These are phyloP conservation scores for Sycobia sp. DNA, from an alignment of 1,140 invertebrate genomes.

Conservation along the genomic window DNA sequence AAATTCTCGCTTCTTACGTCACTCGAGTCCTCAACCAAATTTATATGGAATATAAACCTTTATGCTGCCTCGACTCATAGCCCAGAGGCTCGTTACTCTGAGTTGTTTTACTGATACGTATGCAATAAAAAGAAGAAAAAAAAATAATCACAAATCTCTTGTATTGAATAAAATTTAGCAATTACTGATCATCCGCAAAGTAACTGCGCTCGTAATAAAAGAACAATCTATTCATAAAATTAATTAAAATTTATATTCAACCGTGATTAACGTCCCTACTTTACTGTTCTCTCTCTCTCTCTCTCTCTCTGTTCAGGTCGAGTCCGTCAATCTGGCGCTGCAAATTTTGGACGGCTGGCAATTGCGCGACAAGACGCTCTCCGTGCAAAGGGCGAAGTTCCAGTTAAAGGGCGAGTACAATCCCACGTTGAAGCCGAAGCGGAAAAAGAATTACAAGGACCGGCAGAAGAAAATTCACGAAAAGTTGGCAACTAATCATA, in stretches of 20 bases:
- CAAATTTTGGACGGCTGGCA: constrained; percentile 90
- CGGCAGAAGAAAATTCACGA: constrained; percentile 93
- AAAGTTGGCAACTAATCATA: constrained; percentile 67
- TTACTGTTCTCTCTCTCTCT: too few species aligned
- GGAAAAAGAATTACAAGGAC: constrained; percentile 88
- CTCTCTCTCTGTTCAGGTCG: constrained; percentile 72
- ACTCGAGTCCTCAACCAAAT: constrained; percentile 7
- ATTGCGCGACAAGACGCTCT: constrained; percentile 77
- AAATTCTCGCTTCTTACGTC: constrained; percentile 25
- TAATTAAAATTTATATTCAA: too few species aligned
- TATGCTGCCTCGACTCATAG: constrained; percentile 9
- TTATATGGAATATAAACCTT: constrained; percentile 7
- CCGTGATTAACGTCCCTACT: too few species aligned
- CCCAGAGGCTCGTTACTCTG: constrained; percentile 13
- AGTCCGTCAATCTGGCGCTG: constrained; percentile 92
- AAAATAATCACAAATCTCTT: too few species aligned
- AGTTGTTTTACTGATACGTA: too few species aligned
- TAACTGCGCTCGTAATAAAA: too few species aligned
- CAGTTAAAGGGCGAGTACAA: constrained; percentile 95
- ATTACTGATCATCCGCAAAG: too few species aligned
- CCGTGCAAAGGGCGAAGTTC: constrained; percentile 93
- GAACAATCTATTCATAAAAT: too few species aligned
- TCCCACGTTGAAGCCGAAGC: constrained; percentile 90
- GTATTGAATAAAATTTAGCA: too few species aligned
- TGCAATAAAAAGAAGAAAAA: too few species aligned